Percentiles rank a stretch among this genome's conserved stretches.
These are phyloP conservation scores for Oenanthe oenanthe DNA, from an alignment of 2,113 vertebrate species.

Conservation along the genomic window DNA sequence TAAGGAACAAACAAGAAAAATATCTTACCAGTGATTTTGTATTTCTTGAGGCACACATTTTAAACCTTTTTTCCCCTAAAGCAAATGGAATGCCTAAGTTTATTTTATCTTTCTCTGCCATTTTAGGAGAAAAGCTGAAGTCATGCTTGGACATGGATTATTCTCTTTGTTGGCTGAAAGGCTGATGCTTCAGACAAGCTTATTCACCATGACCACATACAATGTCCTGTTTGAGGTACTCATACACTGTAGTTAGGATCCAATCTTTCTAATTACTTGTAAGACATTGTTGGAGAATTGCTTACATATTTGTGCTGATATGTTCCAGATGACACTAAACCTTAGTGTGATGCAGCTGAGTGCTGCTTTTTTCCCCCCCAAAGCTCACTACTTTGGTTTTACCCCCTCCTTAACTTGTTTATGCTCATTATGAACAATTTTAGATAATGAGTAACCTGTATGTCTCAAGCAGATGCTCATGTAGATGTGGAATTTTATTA, in stretches of 20 bases:
- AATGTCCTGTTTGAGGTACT: slow-evolving; percentile 96
- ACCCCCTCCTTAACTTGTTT: not conserved
- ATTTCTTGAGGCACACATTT: not conserved
- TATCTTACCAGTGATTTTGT: not conserved
- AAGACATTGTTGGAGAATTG: slow-evolving; percentile 44
- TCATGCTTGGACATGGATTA: slow-evolving; percentile 94
- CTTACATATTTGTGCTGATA: slow-evolving; percentile 41
- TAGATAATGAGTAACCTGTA: not conserved
- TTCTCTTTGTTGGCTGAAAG: slow-evolving; percentile 94
- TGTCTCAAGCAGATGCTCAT: not conserved
- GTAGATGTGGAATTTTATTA: not conserved
- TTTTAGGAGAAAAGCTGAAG: slow-evolving; percentile 93
- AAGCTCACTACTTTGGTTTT: not conserved
- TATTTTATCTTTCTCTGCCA: slow-evolving; percentile 31
- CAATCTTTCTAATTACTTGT: slow-evolving; percentile 58
- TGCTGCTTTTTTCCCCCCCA: not conserved
- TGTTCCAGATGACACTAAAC: slow-evolving; percentile 45
- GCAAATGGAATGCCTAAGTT: not conserved
- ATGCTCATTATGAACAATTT: not conserved
- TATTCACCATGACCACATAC: slow-evolving; percentile 94
- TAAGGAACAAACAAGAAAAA: not conserved
- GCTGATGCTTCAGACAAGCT: slow-evolving; percentile 89
- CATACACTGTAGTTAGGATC: slow-evolving; percentile 40
- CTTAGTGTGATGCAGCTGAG: not conserved
- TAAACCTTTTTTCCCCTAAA: not conserved